Evolutionary conservation across 2,113 vertebrate genomes (phyloP), one percentile per base, ranked within the genome.

Genomic region (Gorsachius goisagi): DNA sequence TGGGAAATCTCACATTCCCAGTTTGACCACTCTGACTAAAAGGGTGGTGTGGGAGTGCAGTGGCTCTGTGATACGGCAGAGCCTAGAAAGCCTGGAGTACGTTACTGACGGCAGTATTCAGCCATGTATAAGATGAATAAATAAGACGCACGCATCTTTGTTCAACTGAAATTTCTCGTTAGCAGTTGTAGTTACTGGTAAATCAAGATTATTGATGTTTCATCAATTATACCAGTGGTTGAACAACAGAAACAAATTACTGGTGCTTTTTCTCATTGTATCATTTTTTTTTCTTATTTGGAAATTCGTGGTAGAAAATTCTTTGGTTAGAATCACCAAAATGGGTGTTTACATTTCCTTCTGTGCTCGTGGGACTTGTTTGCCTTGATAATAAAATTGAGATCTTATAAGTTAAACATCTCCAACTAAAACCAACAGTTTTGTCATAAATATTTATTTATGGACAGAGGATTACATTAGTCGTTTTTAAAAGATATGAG

Each of bases 381-480:
- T 91, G 45, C n/a, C 71, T 82, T 85, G 52, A 75, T 90, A 84
- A 68, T 72, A 64, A 86, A 84, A 84, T 27, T 74, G 72, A 90
- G 19, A 66, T 77, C 32, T 56, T 88, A 12, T 14, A 90, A 90
- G 24, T 81, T 92, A 93, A 93, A 73, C 55, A 58, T 64, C 41
- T 90, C 53, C n/a, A 90, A 58, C 69, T 78, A 84, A 75, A 91
- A 26, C 7, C 66, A 81, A 58, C 67, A 79, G 39, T 28, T 96
- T 89, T 86, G 15, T 66, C 74, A 59, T 64, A 96, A 93, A 73
- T 90, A 93, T 95, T 93, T 94, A 37, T 93, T 75, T 87, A 16
- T 12, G 37, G 82, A n/a, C 58, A 83, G 62, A 83, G 26, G 21
- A 85, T 75, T 58, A 45, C 5, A 26, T 80, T 55, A 87, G 77